Base-by-base conservation (phyloP, 1,140 invertebrate genomes). In the Drosophila trapezifrons region DNA sequence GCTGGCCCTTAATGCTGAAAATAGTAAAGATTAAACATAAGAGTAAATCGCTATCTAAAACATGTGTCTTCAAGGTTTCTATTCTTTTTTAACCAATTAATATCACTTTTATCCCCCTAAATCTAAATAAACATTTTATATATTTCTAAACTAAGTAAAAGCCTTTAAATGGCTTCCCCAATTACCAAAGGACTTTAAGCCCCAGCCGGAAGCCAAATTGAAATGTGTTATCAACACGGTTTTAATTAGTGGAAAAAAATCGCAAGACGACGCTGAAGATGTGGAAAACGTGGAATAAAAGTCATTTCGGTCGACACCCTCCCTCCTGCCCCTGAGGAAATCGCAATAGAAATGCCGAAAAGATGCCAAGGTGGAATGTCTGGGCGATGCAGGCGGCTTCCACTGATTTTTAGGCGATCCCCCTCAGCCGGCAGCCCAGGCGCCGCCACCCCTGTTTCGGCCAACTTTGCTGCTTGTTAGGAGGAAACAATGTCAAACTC, bases 401-500 rank as follows among this genome's bases (percentile, higher is more conserved):
- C 60, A 29, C 67, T 73, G 83, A 69, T 75, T 70, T 54, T 54
- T 66, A 43, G 54, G 45, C 43, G 43, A 43, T n/a, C 52, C 43
- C 45, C 15, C 1, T 17, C 45, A 35, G 22, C 9, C 38, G 4
- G 35, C 18, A 18, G 2, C 42, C 35, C 42, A 27, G 32, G n/a
- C n/a, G n/a, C 20, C 55, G 17, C 63, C 27, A 37, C 45, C 7
- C 29, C 25, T 22, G 59, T 25, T 45, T 74, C 55, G 60, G 59
- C 38, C 69, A 84, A 87, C 76, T 87, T 89, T 83, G 80, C 52
- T 75, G 84, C 83, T 87, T 87, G 83, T 87, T 87, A 84, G 84
- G 76, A 80, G 84, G 85, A 89, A 89, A 89, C 84, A 89, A 89
- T 89, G 84, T 89, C 84, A 89, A 89, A 89, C 84, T 89, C 84